Percentiles rank a stretch among this genome's conserved stretches.
phyloP scores from a whole-genome alignment of 2,888 invertebrate genomes.

The Zygogramma bicolorata region DNA sequence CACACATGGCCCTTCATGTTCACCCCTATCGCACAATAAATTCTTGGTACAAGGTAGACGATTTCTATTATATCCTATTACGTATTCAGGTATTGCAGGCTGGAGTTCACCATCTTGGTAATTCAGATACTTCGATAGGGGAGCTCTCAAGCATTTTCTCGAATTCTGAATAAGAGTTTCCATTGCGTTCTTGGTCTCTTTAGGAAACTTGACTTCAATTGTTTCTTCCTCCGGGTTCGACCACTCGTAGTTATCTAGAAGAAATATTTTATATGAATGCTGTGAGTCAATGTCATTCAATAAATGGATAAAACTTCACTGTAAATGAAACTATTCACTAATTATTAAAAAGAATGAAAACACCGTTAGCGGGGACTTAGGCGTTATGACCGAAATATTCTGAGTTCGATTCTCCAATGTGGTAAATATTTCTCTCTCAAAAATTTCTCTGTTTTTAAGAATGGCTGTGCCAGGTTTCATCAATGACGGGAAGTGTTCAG shows the following conservation, averaged over 20 bases:
- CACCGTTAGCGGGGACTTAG: too few species aligned
- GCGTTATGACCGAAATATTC: too few species aligned
- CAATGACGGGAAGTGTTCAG: too few species aligned
- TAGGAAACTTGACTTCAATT: constrained; percentile 34
- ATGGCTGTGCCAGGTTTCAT: too few species aligned
- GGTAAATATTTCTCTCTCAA: too few species aligned
- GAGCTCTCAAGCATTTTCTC: constrained; percentile 20
- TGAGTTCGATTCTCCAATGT: too few species aligned
- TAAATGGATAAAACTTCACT: too few species aligned
- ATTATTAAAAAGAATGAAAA: too few species aligned
- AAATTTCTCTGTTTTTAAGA: too few species aligned
- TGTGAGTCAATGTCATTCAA: too few species aligned
- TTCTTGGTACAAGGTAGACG: constrained; percentile 14
- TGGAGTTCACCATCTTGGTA: constrained; percentile 29
- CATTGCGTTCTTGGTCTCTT: constrained; percentile 40
- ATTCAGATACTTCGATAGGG: constrained; percentile 33
- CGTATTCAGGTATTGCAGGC: constrained; percentile 35
- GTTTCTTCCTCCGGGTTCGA: constrained; percentile 22
- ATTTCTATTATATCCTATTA: not conserved
- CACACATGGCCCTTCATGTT: constrained; percentile 19
- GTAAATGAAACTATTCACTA: too few species aligned
- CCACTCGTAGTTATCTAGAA: constrained; percentile 40
- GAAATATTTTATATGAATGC: not conserved
- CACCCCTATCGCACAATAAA: constrained; percentile 17
- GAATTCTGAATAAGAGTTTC: constrained; percentile 33